phyloP scores from a whole-genome alignment of 2,888 invertebrate species.

The Toxonevra muliebris region DNA sequence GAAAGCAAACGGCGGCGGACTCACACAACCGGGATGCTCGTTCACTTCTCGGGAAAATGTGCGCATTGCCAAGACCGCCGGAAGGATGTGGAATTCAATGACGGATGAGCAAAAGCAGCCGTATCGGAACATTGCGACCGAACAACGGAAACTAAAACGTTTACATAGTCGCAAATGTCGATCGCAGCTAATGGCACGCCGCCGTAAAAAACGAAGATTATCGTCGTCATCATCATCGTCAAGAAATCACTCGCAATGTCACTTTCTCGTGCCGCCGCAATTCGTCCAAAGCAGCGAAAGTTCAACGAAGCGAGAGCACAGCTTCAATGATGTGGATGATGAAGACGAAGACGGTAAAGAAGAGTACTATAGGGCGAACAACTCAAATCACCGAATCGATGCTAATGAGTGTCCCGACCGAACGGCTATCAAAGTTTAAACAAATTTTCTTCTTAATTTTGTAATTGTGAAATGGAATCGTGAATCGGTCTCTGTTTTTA shows the following conservation, averaged over 20 bases:
- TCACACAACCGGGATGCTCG: no score
- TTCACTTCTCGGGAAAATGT: constrained; percentile 23
- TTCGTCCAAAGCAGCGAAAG: no score
- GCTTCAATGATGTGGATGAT: background rate
- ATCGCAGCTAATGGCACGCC: constrained; percentile 20
- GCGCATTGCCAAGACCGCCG: constrained; percentile 42
- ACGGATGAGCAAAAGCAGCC: constrained; percentile 52
- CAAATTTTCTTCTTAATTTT: no score
- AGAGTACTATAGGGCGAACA: background rate
- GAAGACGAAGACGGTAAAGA: background rate
- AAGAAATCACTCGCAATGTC: background rate
- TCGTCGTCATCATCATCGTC: background rate
- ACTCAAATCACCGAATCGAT: background rate
- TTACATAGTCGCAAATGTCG: constrained; percentile 28
- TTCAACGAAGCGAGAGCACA: constrained; percentile 1
- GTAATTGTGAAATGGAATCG: no score
- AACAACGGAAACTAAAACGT: constrained; percentile 46
- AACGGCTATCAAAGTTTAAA: no score
- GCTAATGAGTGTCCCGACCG: no score
- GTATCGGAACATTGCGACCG: constrained; percentile 52
- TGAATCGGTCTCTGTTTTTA: no score
- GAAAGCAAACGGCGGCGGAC: constrained; percentile 36
- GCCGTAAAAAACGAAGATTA: constrained; percentile 15
- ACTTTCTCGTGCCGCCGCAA: constrained; percentile 15
- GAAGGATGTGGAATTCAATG: constrained; percentile 55